Evolutionary conservation across 1,140 invertebrate genomes (phyloP), one percentile per base, ranked within the genome.

Genomic region (Heliconius eleuchia): DNA sequence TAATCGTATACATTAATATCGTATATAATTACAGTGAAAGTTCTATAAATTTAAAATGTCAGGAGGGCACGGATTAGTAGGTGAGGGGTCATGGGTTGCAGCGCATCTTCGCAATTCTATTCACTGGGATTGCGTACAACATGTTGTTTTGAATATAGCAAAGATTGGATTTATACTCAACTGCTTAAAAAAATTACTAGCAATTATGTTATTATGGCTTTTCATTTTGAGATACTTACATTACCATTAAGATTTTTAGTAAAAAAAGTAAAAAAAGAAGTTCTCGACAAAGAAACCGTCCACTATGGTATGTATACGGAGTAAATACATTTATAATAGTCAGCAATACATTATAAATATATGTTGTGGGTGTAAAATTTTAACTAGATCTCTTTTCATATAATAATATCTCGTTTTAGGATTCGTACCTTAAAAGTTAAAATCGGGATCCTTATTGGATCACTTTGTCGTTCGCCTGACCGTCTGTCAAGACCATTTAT

Each of bases 51-150:
- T 79, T 73, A 37, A 85, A 87, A 87, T 87, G 85, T 87, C 85
- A 87, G 79, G 81, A 86, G 77, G 82, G 77, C 83, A 84, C 37
- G 80, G 81, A 78, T 83, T 83, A 84, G 83, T 86, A 80, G 80
- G 83, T 80, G 73, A 81, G 57, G 72, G 84, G 84, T 86, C 84
- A 82, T 52, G 77, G 84, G 81, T 85, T 83, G 76, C 66, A 82
- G 82, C 83, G 80, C 85, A 85, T 88, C 85, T 88, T 83, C 83
- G 74, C 79, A 72, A 76, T 75, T 75, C 79, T 76, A 76, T 72
- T 72, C 11, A 42, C 60, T 52, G 71, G 50, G 79, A 80, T 80
- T 74, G 72, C 70, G 71, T 76, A 76, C 37, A 50, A 72, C 74
- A 66, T 13, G 60, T n/a, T 66, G 13, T 66, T 66, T 66, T 66